Evolutionary conservation across 2,888 invertebrate species (phyloP).

Genomic region (Parnassius orleans): DNA sequence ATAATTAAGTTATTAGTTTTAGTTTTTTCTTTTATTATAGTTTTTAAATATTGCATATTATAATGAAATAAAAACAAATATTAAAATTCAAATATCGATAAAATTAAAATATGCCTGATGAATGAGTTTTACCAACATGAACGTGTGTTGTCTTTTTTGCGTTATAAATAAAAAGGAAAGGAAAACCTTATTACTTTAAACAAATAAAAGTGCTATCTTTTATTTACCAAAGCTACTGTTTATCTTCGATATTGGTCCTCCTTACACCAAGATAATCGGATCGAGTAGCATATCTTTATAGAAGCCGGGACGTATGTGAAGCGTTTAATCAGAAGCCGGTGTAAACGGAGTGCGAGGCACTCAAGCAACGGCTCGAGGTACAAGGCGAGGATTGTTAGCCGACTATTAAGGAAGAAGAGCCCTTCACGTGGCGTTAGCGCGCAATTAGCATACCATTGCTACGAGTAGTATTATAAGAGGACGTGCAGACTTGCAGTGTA

Average conservation of each 20-base stretch:
- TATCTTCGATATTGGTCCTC: slow-evolving; percentile 16
- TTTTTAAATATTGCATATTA: too few species aligned
- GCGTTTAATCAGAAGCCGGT: slow-evolving; percentile 54
- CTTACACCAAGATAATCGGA: slow-evolving; percentile 8
- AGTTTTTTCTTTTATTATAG: too few species aligned
- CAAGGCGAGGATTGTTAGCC: slow-evolving; percentile 60
- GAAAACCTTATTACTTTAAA: too few species aligned
- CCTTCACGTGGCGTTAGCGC: slow-evolving; percentile 41
- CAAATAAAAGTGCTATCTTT: too few species aligned
- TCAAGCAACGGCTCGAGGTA: slow-evolving; percentile 32
- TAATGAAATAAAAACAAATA: too few species aligned
- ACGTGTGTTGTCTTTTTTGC: too few species aligned
- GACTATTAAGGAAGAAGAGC: slow-evolving; percentile 57
- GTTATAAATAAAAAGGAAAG: too few species aligned
- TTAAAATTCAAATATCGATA: too few species aligned
- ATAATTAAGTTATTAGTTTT: too few species aligned
- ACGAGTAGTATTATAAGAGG: slow-evolving; percentile 32
- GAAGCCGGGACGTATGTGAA: slow-evolving; percentile 34
- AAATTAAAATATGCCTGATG: too few species aligned
- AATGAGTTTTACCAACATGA: too few species aligned
- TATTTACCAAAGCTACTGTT: too few species aligned
- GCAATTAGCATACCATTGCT: slow-evolving; percentile 44
- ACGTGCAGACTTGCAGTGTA: slow-evolving; percentile 15
- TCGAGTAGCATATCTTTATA: slow-evolving; percentile 9
- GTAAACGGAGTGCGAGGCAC: slow-evolving; percentile 31